These are phyloP conservation scores for Xenopus petersii DNA, from an alignment of 2,797 vertebrate species.

Conservation along the genomic window DNA sequence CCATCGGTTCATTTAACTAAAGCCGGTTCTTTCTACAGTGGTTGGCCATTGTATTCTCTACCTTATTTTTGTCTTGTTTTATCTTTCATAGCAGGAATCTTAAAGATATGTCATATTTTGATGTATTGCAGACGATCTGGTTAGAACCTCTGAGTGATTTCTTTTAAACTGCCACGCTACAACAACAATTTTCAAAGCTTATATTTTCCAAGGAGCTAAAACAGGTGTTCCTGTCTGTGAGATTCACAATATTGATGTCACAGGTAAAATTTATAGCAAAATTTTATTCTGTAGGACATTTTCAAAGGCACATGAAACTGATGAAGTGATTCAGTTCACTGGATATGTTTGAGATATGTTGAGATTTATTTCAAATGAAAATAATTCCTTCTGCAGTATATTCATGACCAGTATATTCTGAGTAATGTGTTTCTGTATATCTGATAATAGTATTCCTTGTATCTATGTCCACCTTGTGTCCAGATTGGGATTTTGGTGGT, in stretches of 20 bases:
- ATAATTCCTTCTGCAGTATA: no score
- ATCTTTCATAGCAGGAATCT: slow-evolving; percentile 3
- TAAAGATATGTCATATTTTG: slow-evolving; percentile 8
- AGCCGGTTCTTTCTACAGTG: no score
- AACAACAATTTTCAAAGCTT: slow-evolving; percentile 33
- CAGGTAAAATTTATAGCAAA: slow-evolving; percentile 28
- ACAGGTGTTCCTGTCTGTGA: slow-evolving; percentile 28
- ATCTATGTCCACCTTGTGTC: no score
- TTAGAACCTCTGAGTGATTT: slow-evolving; percentile 28
- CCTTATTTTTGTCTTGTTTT: neutral
- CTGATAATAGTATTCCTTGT: no score
- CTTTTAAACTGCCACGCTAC: slow-evolving; percentile 28
- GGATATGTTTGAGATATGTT: no score
- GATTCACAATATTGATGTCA: slow-evolving; percentile 39
- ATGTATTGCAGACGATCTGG: slow-evolving; percentile 21
- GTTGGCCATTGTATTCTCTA: neutral
- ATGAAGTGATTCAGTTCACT: slow-evolving; percentile 1
- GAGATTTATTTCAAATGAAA: no score
- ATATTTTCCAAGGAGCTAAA: neutral
- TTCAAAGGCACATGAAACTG: slow-evolving; percentile 3
- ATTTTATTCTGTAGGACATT: slow-evolving; percentile 7
- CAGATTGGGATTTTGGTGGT: no score
- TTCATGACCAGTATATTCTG: no score
- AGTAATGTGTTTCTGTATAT: no score
- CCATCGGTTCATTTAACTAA: neutral